These are phyloP conservation scores for Synanthedon tipuliformis DNA, from an alignment of 2,888 invertebrate genomes.

Conservation along the genomic window DNA sequence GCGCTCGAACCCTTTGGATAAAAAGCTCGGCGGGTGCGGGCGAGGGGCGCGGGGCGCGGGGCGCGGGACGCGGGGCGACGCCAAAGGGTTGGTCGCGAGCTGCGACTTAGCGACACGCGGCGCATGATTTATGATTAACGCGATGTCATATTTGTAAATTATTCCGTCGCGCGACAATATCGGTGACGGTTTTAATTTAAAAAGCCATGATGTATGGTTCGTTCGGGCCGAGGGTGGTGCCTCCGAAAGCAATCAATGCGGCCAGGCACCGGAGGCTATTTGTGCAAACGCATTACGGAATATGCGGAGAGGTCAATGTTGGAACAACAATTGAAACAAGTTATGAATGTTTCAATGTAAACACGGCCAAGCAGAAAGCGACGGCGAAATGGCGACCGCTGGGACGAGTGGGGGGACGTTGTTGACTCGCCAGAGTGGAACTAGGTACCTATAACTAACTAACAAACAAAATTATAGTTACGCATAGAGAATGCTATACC, in stretches of 20 bases:
- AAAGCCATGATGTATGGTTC: conserved; percentile 40
- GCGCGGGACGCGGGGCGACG: background rate
- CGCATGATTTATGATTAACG: conserved; percentile 29
- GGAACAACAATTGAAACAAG: conserved; percentile 1
- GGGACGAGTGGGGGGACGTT: background rate
- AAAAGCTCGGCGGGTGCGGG: conserved; percentile 10
- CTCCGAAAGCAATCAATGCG: too few species aligned
- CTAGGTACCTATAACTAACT: too few species aligned
- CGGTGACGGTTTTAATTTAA: conserved; percentile 49
- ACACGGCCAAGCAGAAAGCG: conserved; percentile 13
- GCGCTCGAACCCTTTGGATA: conserved; percentile 12
- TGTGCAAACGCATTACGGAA: too few species aligned
- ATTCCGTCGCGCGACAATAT: conserved; percentile 32
- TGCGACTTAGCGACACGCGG: conserved; percentile 18
- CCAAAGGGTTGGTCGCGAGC: background rate
- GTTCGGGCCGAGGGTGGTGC: conserved; percentile 1
- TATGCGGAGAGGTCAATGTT: too few species aligned
- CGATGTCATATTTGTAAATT: conserved; percentile 27
- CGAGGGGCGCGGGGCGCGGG: conserved; percentile 7
- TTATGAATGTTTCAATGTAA: conserved; percentile 16
- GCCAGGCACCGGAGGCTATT: too few species aligned
- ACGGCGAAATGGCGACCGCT: conserved; percentile 12
- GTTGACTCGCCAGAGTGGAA: background rate
- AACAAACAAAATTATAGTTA: too few species aligned
- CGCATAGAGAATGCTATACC: too few species aligned